Percentiles rank a stretch among this genome's conserved stretches.
These are phyloP conservation scores for Raja brachyura DNA, from an alignment of 2,113 vertebrate species.

Conservation along the genomic window DNA sequence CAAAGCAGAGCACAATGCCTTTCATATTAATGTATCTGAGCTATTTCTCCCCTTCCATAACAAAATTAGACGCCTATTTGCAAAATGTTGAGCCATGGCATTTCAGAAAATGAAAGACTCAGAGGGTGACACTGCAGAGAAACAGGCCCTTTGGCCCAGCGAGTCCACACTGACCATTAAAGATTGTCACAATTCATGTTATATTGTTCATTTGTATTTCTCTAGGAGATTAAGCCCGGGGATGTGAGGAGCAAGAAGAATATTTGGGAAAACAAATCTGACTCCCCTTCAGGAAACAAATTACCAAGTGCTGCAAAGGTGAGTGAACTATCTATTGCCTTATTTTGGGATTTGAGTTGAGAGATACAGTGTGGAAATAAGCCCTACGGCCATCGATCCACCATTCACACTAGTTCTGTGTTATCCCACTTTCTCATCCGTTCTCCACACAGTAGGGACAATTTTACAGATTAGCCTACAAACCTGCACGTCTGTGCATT, in stretches of 20 bases:
- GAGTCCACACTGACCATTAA: too few relatives aligned
- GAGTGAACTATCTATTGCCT: not conserved
- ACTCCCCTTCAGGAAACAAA: slow-evolving; percentile 44
- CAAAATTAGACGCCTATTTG: not conserved
- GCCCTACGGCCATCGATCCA: too few relatives aligned
- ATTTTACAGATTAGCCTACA: too few relatives aligned
- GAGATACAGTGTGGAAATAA: too few relatives aligned
- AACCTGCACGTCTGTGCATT: too few relatives aligned
- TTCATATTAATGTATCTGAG: not conserved
- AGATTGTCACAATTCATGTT: not conserved
- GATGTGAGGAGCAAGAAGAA: slow-evolving; percentile 82
- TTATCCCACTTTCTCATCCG: too few relatives aligned
- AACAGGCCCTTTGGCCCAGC: not conserved
- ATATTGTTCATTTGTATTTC: not conserved
- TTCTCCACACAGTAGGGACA: too few relatives aligned
- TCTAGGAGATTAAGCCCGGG: slow-evolving; percentile 78
- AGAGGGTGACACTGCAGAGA: not conserved
- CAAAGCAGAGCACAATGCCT: not conserved
- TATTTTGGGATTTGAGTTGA: not conserved
- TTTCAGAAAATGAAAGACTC: too few relatives aligned
- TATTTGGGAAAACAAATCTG: slow-evolving; percentile 81
- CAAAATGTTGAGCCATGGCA: too few relatives aligned
- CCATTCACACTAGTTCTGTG: too few relatives aligned
- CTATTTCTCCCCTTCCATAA: not conserved
- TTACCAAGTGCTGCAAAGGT: slow-evolving; percentile 47